These are phyloP conservation scores for Aurelia sp. DNA, from an alignment of 30 jellyfish, hydroid and myxozoan genomes.

Conservation along the genomic window DNA sequence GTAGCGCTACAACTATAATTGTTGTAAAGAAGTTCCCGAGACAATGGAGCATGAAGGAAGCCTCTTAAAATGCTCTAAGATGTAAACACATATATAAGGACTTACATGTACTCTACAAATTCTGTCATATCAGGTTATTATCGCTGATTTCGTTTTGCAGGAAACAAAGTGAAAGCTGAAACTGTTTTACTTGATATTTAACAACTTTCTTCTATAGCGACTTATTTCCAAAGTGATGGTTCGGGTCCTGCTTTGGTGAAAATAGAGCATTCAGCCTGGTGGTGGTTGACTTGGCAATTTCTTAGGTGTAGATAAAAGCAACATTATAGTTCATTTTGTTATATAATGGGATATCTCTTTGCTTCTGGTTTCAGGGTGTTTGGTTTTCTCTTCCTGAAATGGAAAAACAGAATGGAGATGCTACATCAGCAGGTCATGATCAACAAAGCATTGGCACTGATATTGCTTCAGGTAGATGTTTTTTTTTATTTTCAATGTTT, in stretches of 20 bases:
- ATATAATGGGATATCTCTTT: not conserved
- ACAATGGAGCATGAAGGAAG: no score
- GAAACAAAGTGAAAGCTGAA: no score
- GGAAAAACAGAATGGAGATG: conserved; percentile 61
- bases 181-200: no score
- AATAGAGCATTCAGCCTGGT: not conserved
- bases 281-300: not conserved
- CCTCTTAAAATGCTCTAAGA: no score
- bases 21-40: no score
- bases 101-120: no score
- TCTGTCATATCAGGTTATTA: no score
- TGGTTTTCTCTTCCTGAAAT: conserved; percentile 97
- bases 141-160: no score
- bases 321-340: not conserved
- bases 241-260: not conserved
- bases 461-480: not conserved
- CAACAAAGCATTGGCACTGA: conserved; percentile 35
- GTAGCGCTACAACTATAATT: no score
- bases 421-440: not conserved
- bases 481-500: no score
- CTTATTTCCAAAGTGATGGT: not conserved
- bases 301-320: not conserved
- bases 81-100: no score
- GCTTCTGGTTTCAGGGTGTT: conserved; percentile 44
- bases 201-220: no score